Evolutionary conservation across 2,888 invertebrate species (phyloP).

Genomic region (Anarsia innoxiella): DNA sequence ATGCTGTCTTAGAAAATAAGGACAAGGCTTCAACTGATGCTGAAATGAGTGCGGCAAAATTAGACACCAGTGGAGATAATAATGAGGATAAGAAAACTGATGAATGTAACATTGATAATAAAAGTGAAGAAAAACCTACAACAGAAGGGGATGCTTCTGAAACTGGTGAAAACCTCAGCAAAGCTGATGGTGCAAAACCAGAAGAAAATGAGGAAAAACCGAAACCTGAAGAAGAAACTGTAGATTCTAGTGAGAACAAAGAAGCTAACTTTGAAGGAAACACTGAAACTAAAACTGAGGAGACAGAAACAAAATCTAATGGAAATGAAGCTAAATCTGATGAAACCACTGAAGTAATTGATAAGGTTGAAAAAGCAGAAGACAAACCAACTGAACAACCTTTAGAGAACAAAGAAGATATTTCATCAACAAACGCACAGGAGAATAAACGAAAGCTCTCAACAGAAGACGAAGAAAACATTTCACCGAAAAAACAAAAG

Average conservation of each 20-base stretch:
- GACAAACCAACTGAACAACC: background rate
- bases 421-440: background rate
- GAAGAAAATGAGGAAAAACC: background rate
- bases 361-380: background rate
- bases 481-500: slow-evolving; percentile 42
- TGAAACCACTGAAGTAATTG: background rate
- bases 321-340: background rate
- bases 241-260: too few relatives aligned
- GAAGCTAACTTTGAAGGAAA: too few relatives aligned
- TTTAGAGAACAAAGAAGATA: background rate
- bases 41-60: slow-evolving; percentile 1
- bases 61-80: slow-evolving; percentile 14
- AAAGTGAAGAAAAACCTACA: background rate
- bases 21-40: slow-evolving; percentile 6
- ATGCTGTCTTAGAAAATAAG: too few relatives aligned
- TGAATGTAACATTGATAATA: too few relatives aligned
- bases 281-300: background rate
- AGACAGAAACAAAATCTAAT: background rate
- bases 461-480: slow-evolving; percentile 30
- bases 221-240: background rate
- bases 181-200: background rate
- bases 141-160: background rate
- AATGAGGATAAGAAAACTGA: background rate
- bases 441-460: slow-evolving; percentile 47
- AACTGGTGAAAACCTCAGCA: background rate